phyloP scores from a whole-genome alignment of 1,140 invertebrate genomes.

The Atta cephalotes region DNA sequence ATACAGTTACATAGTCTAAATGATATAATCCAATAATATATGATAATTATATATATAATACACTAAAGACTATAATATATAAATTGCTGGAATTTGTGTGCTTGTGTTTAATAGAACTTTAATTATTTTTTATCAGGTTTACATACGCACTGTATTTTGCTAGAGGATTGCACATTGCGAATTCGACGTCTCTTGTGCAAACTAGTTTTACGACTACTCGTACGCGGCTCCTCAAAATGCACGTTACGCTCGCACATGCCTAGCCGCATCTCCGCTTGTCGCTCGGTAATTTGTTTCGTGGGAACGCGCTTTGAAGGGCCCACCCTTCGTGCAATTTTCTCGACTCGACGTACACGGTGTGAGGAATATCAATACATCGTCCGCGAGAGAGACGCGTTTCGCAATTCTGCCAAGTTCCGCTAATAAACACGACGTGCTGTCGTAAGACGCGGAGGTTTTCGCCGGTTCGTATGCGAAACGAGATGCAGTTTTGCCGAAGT shows the following conservation, averaged over 20 bases:
- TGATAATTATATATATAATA: too few relatives aligned
- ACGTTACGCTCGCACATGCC: slow-evolving; percentile 42
- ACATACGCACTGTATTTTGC: not conserved
- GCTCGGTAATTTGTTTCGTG: slow-evolving; percentile 71
- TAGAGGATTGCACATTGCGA: slow-evolving; percentile 33
- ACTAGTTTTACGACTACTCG: slow-evolving; percentile 58
- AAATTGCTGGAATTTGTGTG: not conserved
- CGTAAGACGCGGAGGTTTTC: slow-evolving; percentile 26
- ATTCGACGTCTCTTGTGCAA: slow-evolving; percentile 47
- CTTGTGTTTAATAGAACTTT: not conserved
- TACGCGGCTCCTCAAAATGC: slow-evolving; percentile 61
- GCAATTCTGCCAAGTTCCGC: slow-evolving; percentile 53
- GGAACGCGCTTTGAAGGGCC: slow-evolving; percentile 67
- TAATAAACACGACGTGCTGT: slow-evolving; percentile 57
- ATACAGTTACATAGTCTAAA: too few relatives aligned
- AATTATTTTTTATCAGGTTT: not conserved
- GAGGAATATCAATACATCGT: slow-evolving; percentile 69
- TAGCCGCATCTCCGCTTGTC: slow-evolving; percentile 54
- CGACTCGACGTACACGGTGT: slow-evolving; percentile 51
- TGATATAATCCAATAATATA: too few relatives aligned
- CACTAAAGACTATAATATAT: too few relatives aligned
- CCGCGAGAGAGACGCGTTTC: slow-evolving; percentile 1
- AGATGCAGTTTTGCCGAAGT: slow-evolving; percentile 23
- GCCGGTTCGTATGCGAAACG: slow-evolving; percentile 1
- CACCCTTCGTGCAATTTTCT: slow-evolving; percentile 63